A percentile compares a stretch with the other conserved stretches of the same genome.
Evolutionary conservation across 2,888 invertebrate genomes (phyloP).

Genomic region (Troides helena): DNA sequence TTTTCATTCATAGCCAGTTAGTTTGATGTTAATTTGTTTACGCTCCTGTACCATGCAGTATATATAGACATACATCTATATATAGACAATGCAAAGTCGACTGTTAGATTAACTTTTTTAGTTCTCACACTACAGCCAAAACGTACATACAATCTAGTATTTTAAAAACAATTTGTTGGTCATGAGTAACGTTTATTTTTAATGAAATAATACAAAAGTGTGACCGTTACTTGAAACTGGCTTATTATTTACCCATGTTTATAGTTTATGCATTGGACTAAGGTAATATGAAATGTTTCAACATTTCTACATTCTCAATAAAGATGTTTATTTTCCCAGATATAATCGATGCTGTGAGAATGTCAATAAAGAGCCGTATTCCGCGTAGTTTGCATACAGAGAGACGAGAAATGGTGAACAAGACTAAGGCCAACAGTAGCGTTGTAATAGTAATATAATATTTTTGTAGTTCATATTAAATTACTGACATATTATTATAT

Average conservation of each 20-base stretch:
- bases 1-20: too few relatives aligned
- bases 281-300: not conserved
- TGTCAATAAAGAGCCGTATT: conserved; percentile 25
- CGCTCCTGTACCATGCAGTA: too few relatives aligned
- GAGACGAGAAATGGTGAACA: conserved; percentile 8
- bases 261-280: not conserved
- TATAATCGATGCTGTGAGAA: conserved; percentile 25
- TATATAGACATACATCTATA: too few relatives aligned
- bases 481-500: not conserved
- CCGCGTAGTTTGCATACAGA: conserved; percentile 23
- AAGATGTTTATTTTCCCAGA: conserved; percentile 11
- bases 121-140: too few relatives aligned
- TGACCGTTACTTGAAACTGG: not conserved
- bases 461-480: not conserved
- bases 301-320: not conserved
- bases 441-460: conserved; percentile 1
- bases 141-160: too few relatives aligned
- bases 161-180: too few relatives aligned
- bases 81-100: too few relatives aligned
- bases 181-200: too few relatives aligned
- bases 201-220: too few relatives aligned
- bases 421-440: conserved; percentile 9
- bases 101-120: too few relatives aligned
- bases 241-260: not conserved
- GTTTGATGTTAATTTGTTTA: too few relatives aligned